Conservation (phyloP, 2,888 invertebrate species). For the Pimpla rufipes region DNA sequence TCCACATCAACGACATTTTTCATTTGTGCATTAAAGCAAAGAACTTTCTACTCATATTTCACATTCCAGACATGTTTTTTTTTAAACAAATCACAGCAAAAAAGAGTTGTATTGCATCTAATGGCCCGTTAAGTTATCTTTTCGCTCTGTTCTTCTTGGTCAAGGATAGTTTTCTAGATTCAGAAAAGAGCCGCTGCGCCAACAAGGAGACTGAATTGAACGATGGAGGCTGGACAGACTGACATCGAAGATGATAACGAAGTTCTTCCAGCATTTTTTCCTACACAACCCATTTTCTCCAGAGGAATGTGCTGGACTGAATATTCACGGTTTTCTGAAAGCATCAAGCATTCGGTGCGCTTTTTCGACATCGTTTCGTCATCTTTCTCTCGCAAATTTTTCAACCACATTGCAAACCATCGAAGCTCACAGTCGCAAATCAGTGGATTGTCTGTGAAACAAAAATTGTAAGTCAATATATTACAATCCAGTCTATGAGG, state of each 20-base stretch:
- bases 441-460: slow-evolving; percentile 92
- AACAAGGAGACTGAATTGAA: slow-evolving; percentile 58
- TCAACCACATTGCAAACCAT: slow-evolving; percentile 95
- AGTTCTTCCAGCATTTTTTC: slow-evolving; percentile 86
- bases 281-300: slow-evolving; percentile 93
- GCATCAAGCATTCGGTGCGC: slow-evolving; percentile 93
- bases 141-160: slow-evolving; percentile 1
- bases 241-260: slow-evolving; percentile 66
- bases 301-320: slow-evolving; percentile 93
- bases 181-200: slow-evolving; percentile 50
- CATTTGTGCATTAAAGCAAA: not conserved
- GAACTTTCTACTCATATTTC: too few relatives aligned
- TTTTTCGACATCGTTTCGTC: slow-evolving; percentile 96
- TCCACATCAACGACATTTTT: not conserved
- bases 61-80: not conserved
- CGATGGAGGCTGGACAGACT: slow-evolving; percentile 35
- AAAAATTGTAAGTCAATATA: not conserved
- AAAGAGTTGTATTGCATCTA: not conserved
- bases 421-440: slow-evolving; percentile 95
- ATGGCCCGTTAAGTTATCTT: slow-evolving; percentile 4
- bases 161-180: slow-evolving; percentile 15
- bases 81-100: not conserved
- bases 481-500: not conserved
- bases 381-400: slow-evolving; percentile 92
- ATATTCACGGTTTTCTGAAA: slow-evolving; percentile 93